phyloP scores from a whole-genome alignment of 35 echinoderm and acorn worm species.

The Lytechinus variegatus region DNA sequence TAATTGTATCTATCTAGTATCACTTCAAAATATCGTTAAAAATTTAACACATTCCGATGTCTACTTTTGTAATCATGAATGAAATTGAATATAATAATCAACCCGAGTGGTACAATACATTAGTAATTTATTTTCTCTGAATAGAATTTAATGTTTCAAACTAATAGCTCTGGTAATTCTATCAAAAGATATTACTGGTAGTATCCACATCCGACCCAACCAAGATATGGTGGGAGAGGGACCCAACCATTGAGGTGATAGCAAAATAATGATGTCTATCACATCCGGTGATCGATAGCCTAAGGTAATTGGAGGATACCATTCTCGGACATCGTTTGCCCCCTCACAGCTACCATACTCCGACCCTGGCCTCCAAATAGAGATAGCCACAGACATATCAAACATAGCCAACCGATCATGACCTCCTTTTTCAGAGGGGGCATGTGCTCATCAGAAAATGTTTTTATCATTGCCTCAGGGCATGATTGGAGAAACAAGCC shows the following conservation, averaged over 20 bases:
- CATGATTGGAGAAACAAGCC: not conserved
- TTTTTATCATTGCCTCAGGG: not conserved
- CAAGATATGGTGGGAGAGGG: not conserved
- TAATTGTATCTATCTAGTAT: no score
- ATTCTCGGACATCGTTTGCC: constrained; percentile 9
- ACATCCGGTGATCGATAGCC: not conserved
- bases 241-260: not conserved
- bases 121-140: no score
- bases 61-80: no score
- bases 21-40: no score
- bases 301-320: not conserved
- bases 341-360: not conserved
- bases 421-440: not conserved
- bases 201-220: not conserved
- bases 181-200: not conserved
- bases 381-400: not conserved
- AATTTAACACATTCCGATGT: no score
- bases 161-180: not conserved
- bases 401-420: not conserved
- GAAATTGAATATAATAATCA: no score
- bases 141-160: no score
- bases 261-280: constrained; percentile 4
- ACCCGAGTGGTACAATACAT: no score
- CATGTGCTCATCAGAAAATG: not conserved
- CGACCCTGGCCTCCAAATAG: not conserved